Conservation (phyloP, 2,888 invertebrate species). For the Drosophila conformis region DNA sequence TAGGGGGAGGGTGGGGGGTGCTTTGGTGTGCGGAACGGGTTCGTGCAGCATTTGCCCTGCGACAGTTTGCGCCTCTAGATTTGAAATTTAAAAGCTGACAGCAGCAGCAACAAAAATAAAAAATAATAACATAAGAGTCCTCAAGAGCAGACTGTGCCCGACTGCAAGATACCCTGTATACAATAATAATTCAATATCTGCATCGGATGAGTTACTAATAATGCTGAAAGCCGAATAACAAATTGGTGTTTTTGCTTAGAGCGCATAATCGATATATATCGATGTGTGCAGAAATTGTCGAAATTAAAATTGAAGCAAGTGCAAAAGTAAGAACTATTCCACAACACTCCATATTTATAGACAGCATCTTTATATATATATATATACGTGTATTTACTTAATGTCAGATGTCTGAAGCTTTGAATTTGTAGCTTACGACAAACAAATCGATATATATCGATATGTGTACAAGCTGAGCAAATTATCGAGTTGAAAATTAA, state of each 20-base stretch:
- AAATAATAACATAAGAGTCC: conserved; percentile 13
- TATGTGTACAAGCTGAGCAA: neutral
- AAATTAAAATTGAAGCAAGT: neutral
- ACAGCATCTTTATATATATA: neutral
- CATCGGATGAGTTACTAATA: neutral
- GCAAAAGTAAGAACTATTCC: neutral
- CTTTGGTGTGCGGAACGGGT: conserved; percentile 47
- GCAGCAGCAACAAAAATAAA: conserved; percentile 34
- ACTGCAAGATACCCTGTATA: neutral
- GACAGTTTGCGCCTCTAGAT: conserved; percentile 73
- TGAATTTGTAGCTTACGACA: neutral
- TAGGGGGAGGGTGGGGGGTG: neutral
- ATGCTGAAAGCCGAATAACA: neutral
- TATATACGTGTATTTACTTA: no score
- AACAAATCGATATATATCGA: neutral
- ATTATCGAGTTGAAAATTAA: neutral
- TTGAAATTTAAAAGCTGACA: conserved; percentile 70
- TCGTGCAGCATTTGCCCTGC: conserved; percentile 65
- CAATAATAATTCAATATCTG: neutral
- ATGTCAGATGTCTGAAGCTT: neutral
- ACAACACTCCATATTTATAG: neutral
- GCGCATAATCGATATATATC: neutral
- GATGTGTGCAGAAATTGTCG: neutral
- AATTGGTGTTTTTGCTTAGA: neutral
- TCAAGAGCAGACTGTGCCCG: neutral